These are phyloP conservation scores for Spisula subtruncata DNA, from an alignment of 2,888 invertebrate genomes.

Conservation along the genomic window DNA sequence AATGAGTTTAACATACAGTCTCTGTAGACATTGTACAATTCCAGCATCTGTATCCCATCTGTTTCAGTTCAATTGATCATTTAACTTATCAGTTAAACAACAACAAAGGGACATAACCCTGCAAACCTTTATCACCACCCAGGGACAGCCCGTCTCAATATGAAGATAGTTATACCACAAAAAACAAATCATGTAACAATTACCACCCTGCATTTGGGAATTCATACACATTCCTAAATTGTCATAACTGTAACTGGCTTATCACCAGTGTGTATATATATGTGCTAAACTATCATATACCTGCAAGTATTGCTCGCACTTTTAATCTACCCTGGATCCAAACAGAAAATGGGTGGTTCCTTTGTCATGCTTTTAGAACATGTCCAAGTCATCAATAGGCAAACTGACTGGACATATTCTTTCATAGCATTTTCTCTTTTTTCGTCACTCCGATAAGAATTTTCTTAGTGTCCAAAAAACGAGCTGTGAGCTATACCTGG, in stretches of 20 bases:
- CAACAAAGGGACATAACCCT: neutral
- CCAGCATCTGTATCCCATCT: neutral
- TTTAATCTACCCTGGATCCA: no score
- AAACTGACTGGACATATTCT: no score
- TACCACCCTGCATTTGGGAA: neutral
- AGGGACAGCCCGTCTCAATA: neutral
- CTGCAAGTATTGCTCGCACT: no score
- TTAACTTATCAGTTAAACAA: neutral
- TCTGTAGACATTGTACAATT: neutral
- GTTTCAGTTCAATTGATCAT: conserved; percentile 1
- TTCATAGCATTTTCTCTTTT: no score
- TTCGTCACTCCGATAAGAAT: no score
- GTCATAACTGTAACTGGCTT: neutral
- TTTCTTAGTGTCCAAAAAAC: no score
- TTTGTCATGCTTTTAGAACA: no score
- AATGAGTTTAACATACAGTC: neutral
- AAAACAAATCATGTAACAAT: neutral
- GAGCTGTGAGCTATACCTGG: no score
- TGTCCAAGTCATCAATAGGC: no score
- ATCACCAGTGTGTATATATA: neutral
- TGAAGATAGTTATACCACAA: neutral
- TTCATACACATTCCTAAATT: conserved; percentile 8
- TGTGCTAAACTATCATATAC: no score
- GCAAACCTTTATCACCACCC: neutral
- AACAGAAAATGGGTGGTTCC: no score